Evolutionary conservation across 2,888 invertebrate genomes (phyloP).

Genomic region (Lasioglossum oenotherae): DNA sequence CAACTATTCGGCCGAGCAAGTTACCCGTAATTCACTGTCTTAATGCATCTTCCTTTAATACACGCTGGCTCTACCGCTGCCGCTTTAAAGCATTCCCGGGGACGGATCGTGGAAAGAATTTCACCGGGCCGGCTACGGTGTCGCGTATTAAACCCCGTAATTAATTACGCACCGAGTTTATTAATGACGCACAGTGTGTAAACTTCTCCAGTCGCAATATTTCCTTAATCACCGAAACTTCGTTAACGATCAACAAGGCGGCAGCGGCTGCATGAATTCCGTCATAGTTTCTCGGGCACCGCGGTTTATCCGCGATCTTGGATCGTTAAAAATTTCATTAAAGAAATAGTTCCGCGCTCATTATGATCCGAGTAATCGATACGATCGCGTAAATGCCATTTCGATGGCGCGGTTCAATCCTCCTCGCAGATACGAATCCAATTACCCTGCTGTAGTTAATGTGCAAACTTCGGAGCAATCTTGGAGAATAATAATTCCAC

Average conservation of each 20-base stretch:
- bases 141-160: slow-evolving; percentile 42
- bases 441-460: background rate
- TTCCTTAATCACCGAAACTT: slow-evolving; percentile 53
- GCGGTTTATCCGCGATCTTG: slow-evolving; percentile 8
- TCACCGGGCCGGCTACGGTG: background rate
- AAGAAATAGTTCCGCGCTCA: background rate
- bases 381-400: background rate
- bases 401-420: background rate
- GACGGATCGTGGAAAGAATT: slow-evolving; percentile 48
- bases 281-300: background rate
- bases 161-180: slow-evolving; percentile 60
- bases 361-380: background rate
- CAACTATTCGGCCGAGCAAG: slow-evolving; percentile 13
- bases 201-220: slow-evolving; percentile 52
- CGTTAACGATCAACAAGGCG: slow-evolving; percentile 29
- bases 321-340: slow-evolving; percentile 44
- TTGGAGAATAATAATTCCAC: background rate
- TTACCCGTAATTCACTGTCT: slow-evolving; percentile 54
- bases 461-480: background rate
- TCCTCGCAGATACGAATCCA: background rate
- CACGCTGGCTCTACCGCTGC: background rate
- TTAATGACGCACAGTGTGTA: slow-evolving; percentile 50
- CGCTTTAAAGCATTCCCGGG: slow-evolving; percentile 31
- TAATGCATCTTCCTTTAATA: slow-evolving; percentile 47
- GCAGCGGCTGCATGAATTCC: slow-evolving; percentile 18